Conservation (phyloP, 2,113 vertebrate species). For the Ibidorhyncha struthersii region DNA sequence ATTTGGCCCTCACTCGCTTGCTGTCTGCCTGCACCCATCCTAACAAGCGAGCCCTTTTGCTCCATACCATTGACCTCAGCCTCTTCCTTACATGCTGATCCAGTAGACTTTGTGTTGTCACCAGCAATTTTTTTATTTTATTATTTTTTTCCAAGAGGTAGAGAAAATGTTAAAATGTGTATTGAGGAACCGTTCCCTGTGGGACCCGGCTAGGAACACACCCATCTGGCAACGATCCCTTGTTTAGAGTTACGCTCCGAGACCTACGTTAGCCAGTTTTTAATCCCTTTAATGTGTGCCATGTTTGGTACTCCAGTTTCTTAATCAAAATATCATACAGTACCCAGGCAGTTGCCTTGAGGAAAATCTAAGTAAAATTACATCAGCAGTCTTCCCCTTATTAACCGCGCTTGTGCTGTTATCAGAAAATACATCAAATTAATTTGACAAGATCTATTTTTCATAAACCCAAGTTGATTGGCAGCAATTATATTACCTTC, state of each 20-base stretch:
- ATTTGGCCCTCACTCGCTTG: background rate
- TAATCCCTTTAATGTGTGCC: constrained; percentile 69
- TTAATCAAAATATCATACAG: constrained; percentile 59
- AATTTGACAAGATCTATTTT: constrained; percentile 74
- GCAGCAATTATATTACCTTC: constrained; percentile 70
- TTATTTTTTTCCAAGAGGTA: background rate
- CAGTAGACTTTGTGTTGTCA: background rate
- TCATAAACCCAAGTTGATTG: constrained; percentile 70
- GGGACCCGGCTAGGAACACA: constrained; percentile 11
- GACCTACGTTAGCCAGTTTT: constrained; percentile 51
- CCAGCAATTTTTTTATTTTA: background rate
- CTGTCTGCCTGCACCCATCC: background rate
- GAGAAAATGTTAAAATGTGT: background rate
- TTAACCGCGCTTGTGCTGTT: constrained; percentile 63
- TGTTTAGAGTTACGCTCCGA: constrained; percentile 34
- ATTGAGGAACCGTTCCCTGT: background rate
- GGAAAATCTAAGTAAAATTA: constrained; percentile 61
- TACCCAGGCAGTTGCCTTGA: constrained; percentile 57
- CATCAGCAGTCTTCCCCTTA: constrained; percentile 71
- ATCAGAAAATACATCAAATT: constrained; percentile 70
- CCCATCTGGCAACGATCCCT: constrained; percentile 26
- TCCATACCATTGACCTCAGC: background rate
- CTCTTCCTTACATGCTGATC: background rate
- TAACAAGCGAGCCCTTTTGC: background rate
- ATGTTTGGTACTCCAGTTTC: constrained; percentile 49